Conservation (phyloP, 2,888 invertebrate genomes). For the Mythimna lalbum region DNA sequence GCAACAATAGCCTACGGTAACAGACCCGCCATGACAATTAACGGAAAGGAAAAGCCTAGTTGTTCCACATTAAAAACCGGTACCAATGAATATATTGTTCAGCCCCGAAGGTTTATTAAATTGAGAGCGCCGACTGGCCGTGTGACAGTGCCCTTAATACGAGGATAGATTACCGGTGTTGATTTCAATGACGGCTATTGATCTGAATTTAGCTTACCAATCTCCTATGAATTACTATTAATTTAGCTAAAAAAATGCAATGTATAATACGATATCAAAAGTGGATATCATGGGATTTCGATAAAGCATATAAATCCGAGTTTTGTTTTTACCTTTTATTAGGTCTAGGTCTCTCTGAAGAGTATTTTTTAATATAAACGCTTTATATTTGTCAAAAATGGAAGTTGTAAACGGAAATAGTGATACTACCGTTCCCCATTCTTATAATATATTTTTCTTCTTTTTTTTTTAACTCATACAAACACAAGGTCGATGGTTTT, state of each 20-base stretch:
- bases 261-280: too few species aligned
- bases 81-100: constrained; percentile 60
- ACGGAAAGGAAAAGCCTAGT: constrained; percentile 78
- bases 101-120: constrained; percentile 57
- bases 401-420: background rate
- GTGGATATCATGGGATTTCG: too few species aligned
- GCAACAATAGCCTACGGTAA: constrained; percentile 59
- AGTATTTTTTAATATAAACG: background rate
- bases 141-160: constrained; percentile 58
- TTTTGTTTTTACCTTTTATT: background rate
- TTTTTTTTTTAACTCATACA: constrained; percentile 1
- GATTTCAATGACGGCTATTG: constrained; percentile 46
- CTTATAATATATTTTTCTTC: background rate
- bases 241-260: background rate
- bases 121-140: constrained; percentile 43
- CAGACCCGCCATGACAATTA: constrained; percentile 77
- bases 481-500: background rate
- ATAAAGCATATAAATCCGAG: too few species aligned
- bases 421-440: background rate
- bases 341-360: background rate
- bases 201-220: constrained; percentile 21
- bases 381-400: background rate
- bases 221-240: too few species aligned
- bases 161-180: constrained; percentile 55
- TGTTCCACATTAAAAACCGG: constrained; percentile 66